Conservation (phyloP, 2,113 vertebrate species). For the Hassar affinis region DNA sequence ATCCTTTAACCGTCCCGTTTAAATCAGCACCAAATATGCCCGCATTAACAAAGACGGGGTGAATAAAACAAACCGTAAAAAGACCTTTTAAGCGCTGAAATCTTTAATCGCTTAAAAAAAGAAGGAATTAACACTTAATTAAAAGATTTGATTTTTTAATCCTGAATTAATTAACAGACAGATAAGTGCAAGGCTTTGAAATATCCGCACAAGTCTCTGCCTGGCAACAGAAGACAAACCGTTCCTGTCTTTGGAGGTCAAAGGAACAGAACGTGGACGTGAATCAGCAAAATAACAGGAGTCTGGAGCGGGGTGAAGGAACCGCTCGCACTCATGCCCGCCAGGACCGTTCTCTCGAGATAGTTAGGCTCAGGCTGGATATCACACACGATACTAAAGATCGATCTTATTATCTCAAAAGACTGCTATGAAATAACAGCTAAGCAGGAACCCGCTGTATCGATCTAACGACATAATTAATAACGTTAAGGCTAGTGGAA, state of each 20-base stretch:
- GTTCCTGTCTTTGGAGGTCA: constrained; percentile 40
- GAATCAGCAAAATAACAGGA: constrained; percentile 36
- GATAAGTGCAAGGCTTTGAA: constrained; percentile 36
- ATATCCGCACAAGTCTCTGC: constrained; percentile 28
- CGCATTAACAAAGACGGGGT: not conserved
- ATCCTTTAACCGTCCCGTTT: constrained; percentile 38
- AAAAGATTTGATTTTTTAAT: constrained; percentile 43
- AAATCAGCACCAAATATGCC: constrained; percentile 30
- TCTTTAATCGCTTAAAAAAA: constrained; percentile 36
- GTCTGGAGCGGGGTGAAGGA: constrained; percentile 28
- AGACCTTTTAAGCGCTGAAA: not conserved
- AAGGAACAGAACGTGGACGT: constrained; percentile 34
- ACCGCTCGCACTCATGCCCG: constrained; percentile 3
- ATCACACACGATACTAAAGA: constrained; percentile 14
- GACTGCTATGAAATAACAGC: constrained; percentile 2
- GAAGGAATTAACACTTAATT: constrained; percentile 50
- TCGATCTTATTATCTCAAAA: constrained; percentile 5
- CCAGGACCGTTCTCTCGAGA: constrained; percentile 28
- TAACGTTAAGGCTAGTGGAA: constrained; percentile 15
- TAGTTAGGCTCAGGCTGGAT: constrained; percentile 16
- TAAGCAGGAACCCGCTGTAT: constrained; percentile 2
- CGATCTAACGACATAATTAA: constrained; percentile 13
- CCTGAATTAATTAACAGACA: constrained; percentile 41
- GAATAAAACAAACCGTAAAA: not conserved
- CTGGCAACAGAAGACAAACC: constrained; percentile 26